Conservation (phyloP, 2,797 vertebrate species). For the Aulostomus chinensis region DNA sequence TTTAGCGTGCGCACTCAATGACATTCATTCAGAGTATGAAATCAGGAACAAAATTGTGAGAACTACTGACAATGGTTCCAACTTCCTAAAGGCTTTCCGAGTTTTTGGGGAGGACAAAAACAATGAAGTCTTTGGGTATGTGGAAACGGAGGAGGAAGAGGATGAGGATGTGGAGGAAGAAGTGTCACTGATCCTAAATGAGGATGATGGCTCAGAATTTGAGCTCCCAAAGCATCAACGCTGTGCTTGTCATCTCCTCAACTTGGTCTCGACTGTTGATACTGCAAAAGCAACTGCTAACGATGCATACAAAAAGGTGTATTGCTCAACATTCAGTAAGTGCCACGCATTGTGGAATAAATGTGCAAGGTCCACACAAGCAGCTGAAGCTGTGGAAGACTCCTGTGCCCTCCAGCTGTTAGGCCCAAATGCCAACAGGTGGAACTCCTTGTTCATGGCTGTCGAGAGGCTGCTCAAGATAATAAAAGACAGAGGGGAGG, state of each 20-base stretch:
- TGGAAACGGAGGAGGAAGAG: no score
- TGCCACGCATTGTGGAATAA: constrained; percentile 21
- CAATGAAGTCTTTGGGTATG: no score
- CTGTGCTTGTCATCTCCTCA: no score
- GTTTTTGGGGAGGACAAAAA: constrained; percentile 1
- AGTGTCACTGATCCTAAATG: constrained; percentile 1
- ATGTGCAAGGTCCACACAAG: constrained; percentile 9
- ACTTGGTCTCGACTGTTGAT: constrained; percentile 18
- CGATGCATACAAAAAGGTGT: constrained; percentile 16
- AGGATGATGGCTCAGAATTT: constrained; percentile 19
- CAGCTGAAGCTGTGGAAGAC: constrained; percentile 14
- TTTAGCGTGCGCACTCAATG: no score
- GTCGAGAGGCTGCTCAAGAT: constrained; percentile 18
- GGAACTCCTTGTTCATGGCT: neutral
- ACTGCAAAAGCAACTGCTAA: constrained; percentile 8
- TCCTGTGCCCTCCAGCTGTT: neutral
- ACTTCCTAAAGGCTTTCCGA: constrained; percentile 4
- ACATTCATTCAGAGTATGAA: constrained; percentile 4
- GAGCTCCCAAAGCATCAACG: constrained; percentile 17
- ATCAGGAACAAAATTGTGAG: neutral
- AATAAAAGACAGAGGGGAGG: constrained; percentile 19
- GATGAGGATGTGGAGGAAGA: no score
- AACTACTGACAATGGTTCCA: constrained; percentile 12
- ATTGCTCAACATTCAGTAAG: constrained; percentile 2
- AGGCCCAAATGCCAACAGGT: neutral